Base-by-base conservation (phyloP, 2,797 vertebrate genomes). In the Netta rufina region DNA sequence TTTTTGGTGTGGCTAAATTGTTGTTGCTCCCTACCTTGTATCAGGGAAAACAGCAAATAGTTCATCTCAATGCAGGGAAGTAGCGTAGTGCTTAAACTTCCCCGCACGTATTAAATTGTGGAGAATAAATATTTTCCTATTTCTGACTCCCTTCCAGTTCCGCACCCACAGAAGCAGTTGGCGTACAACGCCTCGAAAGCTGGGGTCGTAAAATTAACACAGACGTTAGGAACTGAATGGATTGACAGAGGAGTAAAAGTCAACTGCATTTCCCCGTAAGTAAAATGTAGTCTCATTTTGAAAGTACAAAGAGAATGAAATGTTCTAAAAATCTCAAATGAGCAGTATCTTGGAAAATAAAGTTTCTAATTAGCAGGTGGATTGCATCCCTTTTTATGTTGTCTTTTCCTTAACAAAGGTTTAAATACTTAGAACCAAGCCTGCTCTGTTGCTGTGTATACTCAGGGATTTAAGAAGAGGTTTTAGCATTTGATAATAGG, bases 181-280 rank as follows among this genome's bases (percentile, higher is more conserved):
- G 98, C 98, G 2, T 98, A 98, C 95, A 98, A 98, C 41, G 71
- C 97, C 43, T 98, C 98, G 13, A 98, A 98, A 97, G 98, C 98
- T 2, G 98, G 98, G 70, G 98, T 98, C 89, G 98, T 98, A 93
- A 99, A 98, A 97, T 97, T 98, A 94, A 98, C 98, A 28, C 98
- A 98, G 98, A 98, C 98, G 2, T 96, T 98, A 89, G 98, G 97
- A 96, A 97, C 98, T 0, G 98, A 98, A 96, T 98, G 98, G 98
- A 97, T 98, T 76, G 98, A 98, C 97, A 97, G 98, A 98, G 98
- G 98, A 90, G 98, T 98, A 87, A 93, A 91, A 56, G 98, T 98
- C 96, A 98, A 98, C 97, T 98, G 98, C 96, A 97, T 98, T 97
- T 99, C 98, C 38, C 98, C 98, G 97, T 99, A 94, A 98, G 98